These are phyloP conservation scores for Albula goreensis DNA, from an alignment of 2,113 vertebrate genomes.

Conservation along the genomic window DNA sequence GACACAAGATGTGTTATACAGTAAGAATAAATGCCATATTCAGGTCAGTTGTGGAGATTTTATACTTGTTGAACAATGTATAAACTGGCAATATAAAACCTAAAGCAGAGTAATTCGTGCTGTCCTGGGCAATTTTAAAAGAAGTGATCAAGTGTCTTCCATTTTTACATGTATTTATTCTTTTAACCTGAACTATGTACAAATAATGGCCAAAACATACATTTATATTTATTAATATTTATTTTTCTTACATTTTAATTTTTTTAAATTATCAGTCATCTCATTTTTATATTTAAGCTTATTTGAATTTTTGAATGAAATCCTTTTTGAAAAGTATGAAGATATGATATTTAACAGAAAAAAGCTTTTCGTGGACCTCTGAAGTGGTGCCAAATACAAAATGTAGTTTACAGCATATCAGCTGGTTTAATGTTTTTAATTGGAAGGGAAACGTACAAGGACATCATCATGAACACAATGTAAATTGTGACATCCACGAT, in stretches of 20 bases:
- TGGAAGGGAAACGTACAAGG: background rate
- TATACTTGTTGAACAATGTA: slow-evolving; percentile 37
- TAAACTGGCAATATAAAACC: slow-evolving; percentile 32
- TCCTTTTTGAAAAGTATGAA: background rate
- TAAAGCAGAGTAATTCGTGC: slow-evolving; percentile 32
- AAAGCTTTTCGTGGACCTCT: slow-evolving; percentile 3
- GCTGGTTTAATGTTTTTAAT: background rate
- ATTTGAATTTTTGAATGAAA: background rate
- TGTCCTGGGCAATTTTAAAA: background rate
- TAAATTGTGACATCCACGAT: background rate
- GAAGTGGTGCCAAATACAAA: background rate
- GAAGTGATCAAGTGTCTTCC: background rate
- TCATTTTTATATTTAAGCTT: slow-evolving; percentile 6
- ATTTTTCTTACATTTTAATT: slow-evolving; percentile 18
- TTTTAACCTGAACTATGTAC: background rate
- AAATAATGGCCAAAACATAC: background rate
- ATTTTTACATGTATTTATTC: slow-evolving; percentile 9
- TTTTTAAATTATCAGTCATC: background rate
- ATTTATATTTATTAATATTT: slow-evolving; percentile 10
- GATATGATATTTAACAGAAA: slow-evolving; percentile 13
- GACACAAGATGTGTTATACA: slow-evolving; percentile 38
- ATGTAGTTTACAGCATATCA: background rate
- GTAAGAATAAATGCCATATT: slow-evolving; percentile 49
- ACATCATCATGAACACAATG: background rate
- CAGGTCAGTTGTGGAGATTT: slow-evolving; percentile 45